Evolutionary conservation across 92 coral and sea anemone species (phyloP), one percentile per base, ranked within the genome.

Genomic region (Paragorgia papillata): DNA sequence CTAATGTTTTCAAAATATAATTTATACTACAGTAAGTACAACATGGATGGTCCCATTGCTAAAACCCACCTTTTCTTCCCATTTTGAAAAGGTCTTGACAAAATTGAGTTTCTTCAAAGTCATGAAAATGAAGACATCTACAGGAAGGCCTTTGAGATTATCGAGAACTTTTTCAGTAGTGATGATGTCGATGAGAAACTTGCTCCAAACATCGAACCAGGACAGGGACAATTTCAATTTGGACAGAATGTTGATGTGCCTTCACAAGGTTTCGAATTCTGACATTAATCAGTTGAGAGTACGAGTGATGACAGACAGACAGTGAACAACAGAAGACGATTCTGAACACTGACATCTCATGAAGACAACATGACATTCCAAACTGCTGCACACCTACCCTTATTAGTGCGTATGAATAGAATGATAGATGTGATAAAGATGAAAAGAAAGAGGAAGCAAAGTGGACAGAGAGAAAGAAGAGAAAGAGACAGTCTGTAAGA

Each of bases 61-160:
- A n/a, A n/a, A n/a, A n/a, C n/a, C n/a, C n/a, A n/a, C n/a, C n/a
- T n/a, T n/a, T n/a, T n/a, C n/a, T n/a, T n/a, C n/a, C n/a, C n/a
- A n/a, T n/a, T n/a, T n/a, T n/a, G n/a, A 19, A 34, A 62, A 94
- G 98, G 98, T 39, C 76, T 94, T 41, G 98, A 94, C 90, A 94
- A 94, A 85, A 91, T 94, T 58, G 97, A 94, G 55, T 94, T 88
- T 69, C 98, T 94, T 56, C 98, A 94, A 84, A 90, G 98, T 54
- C 98, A 94, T 57, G 98, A 94, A 83, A 94, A 94, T 68, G 96
- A 95, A 51, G 94, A 95, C 79, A 95, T 95, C 31, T 95, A 95
- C 84, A 91, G 91, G 78, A 95, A 95, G 57, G 93, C 97, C 5
- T 95, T 88, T 74, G 99, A 91, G 62, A 91, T 95, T 18, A 91